Conservation (phyloP, 2,888 invertebrate genomes). For the Theodoxus fluviatilis region DNA sequence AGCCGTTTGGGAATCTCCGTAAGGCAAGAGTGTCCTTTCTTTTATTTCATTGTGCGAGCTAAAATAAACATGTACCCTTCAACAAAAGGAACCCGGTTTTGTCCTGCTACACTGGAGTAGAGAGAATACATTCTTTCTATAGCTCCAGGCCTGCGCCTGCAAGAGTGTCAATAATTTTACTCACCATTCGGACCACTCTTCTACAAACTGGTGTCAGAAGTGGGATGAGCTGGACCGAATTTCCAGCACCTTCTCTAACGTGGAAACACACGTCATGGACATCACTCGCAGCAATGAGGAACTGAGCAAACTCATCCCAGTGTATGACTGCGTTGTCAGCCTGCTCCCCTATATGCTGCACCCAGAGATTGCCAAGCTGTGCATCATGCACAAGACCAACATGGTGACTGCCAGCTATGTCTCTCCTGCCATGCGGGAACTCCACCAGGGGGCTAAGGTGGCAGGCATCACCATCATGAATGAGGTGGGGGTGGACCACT, state of each 20-base stretch:
- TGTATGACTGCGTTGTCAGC: constrained; percentile 73
- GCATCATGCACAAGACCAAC: constrained; percentile 85
- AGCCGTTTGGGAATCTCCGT: too few relatives aligned
- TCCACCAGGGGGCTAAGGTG: constrained; percentile 83
- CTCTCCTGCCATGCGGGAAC: constrained; percentile 80
- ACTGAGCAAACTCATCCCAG: constrained; percentile 76
- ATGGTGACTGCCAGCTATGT: constrained; percentile 97
- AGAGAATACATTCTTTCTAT: too few relatives aligned
- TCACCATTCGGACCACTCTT: too few relatives aligned
- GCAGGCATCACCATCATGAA: constrained; percentile 93
- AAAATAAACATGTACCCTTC: too few relatives aligned
- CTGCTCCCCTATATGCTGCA: constrained; percentile 91
- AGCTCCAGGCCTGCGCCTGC: too few relatives aligned
- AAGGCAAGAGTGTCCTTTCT: too few relatives aligned
- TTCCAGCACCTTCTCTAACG: constrained; percentile 74
- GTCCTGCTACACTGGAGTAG: too few relatives aligned
- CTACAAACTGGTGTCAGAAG: too few relatives aligned
- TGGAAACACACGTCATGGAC: constrained; percentile 82
- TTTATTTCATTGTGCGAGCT: too few relatives aligned
- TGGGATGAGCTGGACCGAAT: constrained; percentile 88
- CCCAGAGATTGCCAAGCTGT: constrained; percentile 82
- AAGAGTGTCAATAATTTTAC: too few relatives aligned
- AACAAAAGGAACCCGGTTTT: too few relatives aligned
- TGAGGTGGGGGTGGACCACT: constrained; percentile 95
- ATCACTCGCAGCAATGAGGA: constrained; percentile 77